Conservation (phyloP, 2,113 vertebrate genomes). For the Pitta sordida region DNA sequence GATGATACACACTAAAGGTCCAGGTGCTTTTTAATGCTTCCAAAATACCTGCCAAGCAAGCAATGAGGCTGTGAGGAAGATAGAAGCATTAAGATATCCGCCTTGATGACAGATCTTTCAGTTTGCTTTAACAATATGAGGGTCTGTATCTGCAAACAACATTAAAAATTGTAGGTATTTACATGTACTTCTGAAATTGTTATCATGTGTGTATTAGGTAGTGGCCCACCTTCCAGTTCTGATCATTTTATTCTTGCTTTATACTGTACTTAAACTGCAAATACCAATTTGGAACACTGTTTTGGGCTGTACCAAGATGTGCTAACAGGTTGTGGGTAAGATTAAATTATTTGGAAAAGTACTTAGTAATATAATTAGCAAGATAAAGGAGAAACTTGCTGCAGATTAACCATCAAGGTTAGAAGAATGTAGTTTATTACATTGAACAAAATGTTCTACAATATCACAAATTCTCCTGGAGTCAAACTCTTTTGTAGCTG, state of each 20-base stretch:
- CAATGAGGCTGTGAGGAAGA: not conserved
- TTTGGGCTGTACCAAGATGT: not conserved
- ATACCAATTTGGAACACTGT: not conserved
- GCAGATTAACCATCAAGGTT: not conserved
- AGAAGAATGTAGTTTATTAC: not conserved
- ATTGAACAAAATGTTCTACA: not conserved
- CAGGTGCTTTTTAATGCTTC: slow-evolving; percentile 10
- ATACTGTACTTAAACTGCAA: not conserved
- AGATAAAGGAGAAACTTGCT: not conserved
- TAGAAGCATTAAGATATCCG: not conserved
- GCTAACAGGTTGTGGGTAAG: not conserved
- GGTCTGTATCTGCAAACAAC: not conserved
- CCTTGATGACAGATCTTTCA: not conserved
- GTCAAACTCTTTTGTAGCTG: not conserved
- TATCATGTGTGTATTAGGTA: not conserved
- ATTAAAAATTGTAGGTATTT: not conserved
- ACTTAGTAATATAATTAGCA: not conserved
- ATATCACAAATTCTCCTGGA: not conserved
- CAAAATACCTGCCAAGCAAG: not conserved
- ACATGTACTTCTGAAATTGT: not conserved
- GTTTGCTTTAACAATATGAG: not conserved
- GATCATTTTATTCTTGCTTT: not conserved
- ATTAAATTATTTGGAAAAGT: not conserved
- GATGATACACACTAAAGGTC: not conserved
- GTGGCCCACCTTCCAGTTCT: not conserved